Evolutionary conservation across 1,140 invertebrate species (phyloP), one percentile per base, ranked within the genome.

Genomic region (Dinothrombium tinctorium): DNA sequence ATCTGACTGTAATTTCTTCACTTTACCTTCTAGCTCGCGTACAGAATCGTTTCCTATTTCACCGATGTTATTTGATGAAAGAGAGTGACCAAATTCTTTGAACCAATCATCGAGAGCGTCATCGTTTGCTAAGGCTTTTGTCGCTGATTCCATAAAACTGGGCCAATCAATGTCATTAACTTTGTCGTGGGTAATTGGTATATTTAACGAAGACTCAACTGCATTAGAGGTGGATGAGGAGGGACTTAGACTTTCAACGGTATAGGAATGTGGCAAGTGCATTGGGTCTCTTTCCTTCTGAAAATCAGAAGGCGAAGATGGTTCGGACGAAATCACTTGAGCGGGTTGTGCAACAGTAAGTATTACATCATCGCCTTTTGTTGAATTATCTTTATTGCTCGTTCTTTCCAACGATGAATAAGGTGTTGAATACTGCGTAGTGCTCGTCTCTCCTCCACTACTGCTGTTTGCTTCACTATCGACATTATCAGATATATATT

Each of bases 141-240:
- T 74, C 17, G 75, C 75, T 9, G 74, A 74, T 50, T 76, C 71
- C 4, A 79, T 74, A 12, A 81, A 60, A 54, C 69, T 69, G 7
- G 70, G 67, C 76, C 76, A 79, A 54, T 79, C 74, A 44, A 76
- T 65, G 20, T 71, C 66, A 9, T 35, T 19, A 15, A 22, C 33
- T 36, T 36, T 22, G 8, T 36, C 33, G 3, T 19, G 19, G 7
- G 33, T 22, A 8, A 22, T 9, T 3, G 33, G 23, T 1, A 12
- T 15, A 22, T 36, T 21, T 5, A 36, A n/a, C 9, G 3, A n/a
- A 36, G 19, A 9, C 23, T 15, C 12, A 12, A 19, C 17, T 36
- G 17, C 33, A 21, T 11, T 21, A 8, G 33, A 20, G 3, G 8
- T 12, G 15, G 28, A 29, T 36, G 33, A 36, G 20, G 33, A 33